These are phyloP conservation scores for Fragum fragum DNA, from an alignment of 2,888 invertebrate genomes.

Conservation along the genomic window DNA sequence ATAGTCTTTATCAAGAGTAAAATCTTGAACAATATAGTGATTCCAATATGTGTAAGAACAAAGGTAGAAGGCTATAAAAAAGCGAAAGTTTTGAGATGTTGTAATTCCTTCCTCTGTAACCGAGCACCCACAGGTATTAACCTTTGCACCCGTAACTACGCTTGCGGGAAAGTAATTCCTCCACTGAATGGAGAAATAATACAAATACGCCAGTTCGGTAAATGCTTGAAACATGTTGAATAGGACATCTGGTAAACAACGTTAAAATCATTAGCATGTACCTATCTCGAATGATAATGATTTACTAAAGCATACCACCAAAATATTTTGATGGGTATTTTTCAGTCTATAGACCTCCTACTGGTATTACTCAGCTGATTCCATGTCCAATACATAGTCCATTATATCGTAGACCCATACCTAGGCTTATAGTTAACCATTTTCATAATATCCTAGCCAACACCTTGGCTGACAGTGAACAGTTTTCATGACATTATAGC, in stretches of 20 bases:
- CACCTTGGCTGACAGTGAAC: too few species aligned
- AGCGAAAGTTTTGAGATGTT: background rate
- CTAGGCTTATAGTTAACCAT: too few species aligned
- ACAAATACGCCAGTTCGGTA: background rate
- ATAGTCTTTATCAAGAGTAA: too few species aligned
- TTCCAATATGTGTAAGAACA: background rate
- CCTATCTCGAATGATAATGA: background rate
- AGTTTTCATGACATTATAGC: too few species aligned
- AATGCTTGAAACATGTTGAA: constrained; percentile 30
- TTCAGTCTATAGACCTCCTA: too few species aligned
- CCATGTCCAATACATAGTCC: too few species aligned
- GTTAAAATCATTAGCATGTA: constrained; percentile 6
- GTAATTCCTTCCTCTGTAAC: constrained; percentile 9
- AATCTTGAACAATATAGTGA: too few species aligned
- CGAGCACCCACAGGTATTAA: constrained; percentile 14
- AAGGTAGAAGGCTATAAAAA: constrained; percentile 3
- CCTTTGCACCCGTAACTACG: constrained; percentile 12
- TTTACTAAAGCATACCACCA: background rate
- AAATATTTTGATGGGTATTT: too few species aligned
- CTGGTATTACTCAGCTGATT: too few species aligned
- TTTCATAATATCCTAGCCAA: too few species aligned
- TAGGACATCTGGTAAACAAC: constrained; percentile 18
- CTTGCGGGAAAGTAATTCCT: constrained; percentile 1
- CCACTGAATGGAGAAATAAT: constrained; percentile 17
- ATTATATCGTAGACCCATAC: too few species aligned